Percentiles rank a stretch among this genome's conserved stretches.
Conservation (phyloP, 1,140 invertebrate species). For the Sarcophaga bullata region DNA sequence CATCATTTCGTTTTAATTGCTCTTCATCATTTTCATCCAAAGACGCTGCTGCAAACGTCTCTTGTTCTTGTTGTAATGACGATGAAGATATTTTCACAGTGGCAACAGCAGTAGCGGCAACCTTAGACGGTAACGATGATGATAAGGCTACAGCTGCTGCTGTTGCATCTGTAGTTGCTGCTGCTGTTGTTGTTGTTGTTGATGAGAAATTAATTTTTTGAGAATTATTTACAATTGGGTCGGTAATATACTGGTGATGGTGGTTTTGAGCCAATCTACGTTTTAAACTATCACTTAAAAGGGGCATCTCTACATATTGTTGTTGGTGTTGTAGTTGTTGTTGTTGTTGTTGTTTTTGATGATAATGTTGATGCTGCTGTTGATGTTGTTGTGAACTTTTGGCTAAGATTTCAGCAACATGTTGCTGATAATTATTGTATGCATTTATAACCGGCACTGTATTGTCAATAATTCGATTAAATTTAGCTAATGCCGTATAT, state of each 20-base stretch:
- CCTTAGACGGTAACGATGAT: constrained; percentile 6
- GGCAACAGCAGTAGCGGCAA: not conserved
- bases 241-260: constrained; percentile 46
- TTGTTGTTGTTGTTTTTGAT: constrained; percentile 48
- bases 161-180: constrained; percentile 46
- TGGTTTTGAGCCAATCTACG: constrained; percentile 34
- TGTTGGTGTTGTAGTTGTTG: constrained; percentile 53
- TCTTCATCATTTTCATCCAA: constrained; percentile 52
- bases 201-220: constrained; percentile 39
- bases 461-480: constrained; percentile 63
- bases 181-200: constrained; percentile 39
- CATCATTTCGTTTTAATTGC: constrained; percentile 66
- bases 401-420: constrained; percentile 42
- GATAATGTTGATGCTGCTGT: constrained; percentile 42
- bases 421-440: constrained; percentile 44
- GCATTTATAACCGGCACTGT: constrained; percentile 52
- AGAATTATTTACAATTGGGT: constrained; percentile 35
- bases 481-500: constrained; percentile 64
- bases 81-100: not conserved
- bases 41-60: not conserved
- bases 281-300: constrained; percentile 40
- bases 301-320: constrained; percentile 42
- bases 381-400: constrained; percentile 26
- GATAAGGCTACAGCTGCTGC: constrained; percentile 36
- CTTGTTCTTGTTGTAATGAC: constrained; percentile 2